Base-by-base conservation (phyloP, 2,888 invertebrate species). In the Drosophila pseudotalamancana region DNA sequence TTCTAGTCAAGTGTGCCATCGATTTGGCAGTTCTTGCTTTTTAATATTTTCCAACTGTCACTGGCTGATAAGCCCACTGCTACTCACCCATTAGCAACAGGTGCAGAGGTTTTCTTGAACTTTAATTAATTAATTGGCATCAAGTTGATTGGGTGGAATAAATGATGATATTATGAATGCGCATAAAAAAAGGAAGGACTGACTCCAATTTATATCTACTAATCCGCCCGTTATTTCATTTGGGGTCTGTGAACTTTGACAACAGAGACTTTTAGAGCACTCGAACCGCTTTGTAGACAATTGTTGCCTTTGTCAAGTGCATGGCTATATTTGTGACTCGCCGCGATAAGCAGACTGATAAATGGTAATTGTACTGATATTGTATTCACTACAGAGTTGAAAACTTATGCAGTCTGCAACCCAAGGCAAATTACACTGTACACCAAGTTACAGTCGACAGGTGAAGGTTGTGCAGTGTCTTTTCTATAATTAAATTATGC, bases 61-160 rank as follows among this genome's bases (percentile, higher is more conserved):
- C n/a, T 18, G 16, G 8, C 18, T 35, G 60, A 61, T 61, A 61
- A 49, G 16, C 3, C 1, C 5, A 8, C 16, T 8, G 5, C n/a
- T 2, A 35, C 34, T 40, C 21, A 48, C 16, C 16, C 18, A 32
- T 37, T 43, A n/a, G 11, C 42, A 16, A n/a, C 37, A 61, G 25
- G 19, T 37, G 39, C 5, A 31, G 12, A 14, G 23, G 9, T 25
- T 27, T 27, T 9, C 19, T 12, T 46, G 31, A 21, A 34, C 34
- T 37, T 42, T 16, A 49, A 62, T 49, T 61, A 62, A 62, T 62
- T 61, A 11, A 6, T 32, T 25, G 45, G 25, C 37, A n/a, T 29
- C 29, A 23, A 21, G 23, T 25, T 27, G 11, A 51, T 62, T 62
- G 43, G 14, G 0, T 34, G 6, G 21, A n/a, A 25, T n/a, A 39